Evolutionary conservation across 2,113 vertebrate species (phyloP).

Genomic region (Megaleporinus macrocephalus): DNA sequence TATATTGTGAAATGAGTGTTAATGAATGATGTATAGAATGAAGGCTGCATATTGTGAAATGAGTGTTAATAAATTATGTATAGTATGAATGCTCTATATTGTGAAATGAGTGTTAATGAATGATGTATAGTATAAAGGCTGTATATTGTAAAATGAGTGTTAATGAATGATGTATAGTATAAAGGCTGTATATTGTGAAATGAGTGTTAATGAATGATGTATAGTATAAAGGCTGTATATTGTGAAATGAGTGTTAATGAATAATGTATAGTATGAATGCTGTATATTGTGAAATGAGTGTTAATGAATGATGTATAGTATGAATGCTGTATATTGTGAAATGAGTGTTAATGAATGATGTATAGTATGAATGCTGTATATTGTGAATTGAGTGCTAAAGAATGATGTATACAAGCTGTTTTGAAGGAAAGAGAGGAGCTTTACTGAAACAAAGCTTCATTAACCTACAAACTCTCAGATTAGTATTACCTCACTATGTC

Average conservation of each 20-base stretch:
- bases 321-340: background rate
- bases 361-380: background rate
- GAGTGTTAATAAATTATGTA: too few relatives aligned
- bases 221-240: background rate
- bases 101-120: too few relatives aligned
- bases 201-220: too few relatives aligned
- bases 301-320: background rate
- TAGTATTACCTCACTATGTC: constrained; percentile 40
- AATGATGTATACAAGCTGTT: background rate
- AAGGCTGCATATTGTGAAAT: too few relatives aligned
- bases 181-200: too few relatives aligned
- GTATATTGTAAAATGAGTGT: too few relatives aligned
- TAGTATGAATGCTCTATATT: too few relatives aligned
- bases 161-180: too few relatives aligned
- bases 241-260: background rate
- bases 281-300: background rate
- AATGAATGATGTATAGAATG: too few relatives aligned
- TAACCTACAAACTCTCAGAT: constrained; percentile 46
- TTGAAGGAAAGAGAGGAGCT: background rate
- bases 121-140: too few relatives aligned
- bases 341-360: background rate
- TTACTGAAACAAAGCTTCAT: constrained; percentile 20
- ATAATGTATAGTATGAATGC: background rate
- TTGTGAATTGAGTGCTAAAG: background rate
- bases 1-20: too few relatives aligned